phyloP scores from a whole-genome alignment of 2,797 vertebrate species.

The Gallinago nigripennis region DNA sequence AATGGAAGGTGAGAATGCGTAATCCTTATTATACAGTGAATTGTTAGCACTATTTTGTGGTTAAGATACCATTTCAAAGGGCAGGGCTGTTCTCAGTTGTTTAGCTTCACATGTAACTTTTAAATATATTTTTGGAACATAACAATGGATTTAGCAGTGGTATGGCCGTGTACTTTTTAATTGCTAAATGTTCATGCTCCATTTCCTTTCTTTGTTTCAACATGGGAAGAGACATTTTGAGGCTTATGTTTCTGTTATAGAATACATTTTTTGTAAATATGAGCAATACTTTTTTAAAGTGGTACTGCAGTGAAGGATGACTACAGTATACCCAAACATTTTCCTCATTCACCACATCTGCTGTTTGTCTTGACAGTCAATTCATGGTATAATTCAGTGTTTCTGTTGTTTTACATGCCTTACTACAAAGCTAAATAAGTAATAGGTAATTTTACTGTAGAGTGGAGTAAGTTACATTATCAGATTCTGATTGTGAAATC shows the following conservation, averaged over 20 bases:
- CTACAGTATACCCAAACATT: neutral
- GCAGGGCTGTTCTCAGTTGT: slow-evolving; percentile 36
- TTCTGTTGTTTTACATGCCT: neutral
- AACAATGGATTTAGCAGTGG: slow-evolving; percentile 29
- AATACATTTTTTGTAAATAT: neutral
- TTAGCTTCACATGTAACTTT: slow-evolving; percentile 31
- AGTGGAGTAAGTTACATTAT: neutral
- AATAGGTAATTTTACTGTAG: neutral
- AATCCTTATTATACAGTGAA: slow-evolving; percentile 52
- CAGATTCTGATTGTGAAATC: neutral
- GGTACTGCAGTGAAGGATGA: neutral
- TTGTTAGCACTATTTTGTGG: slow-evolving; percentile 32
- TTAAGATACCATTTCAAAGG: slow-evolving; percentile 56
- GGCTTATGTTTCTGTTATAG: neutral
- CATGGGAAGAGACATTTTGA: neutral
- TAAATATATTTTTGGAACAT: neutral
- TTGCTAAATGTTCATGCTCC: slow-evolving; percentile 31
- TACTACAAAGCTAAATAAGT: neutral
- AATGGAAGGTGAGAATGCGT: slow-evolving; percentile 60
- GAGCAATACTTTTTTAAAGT: neutral
- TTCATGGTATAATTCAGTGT: neutral
- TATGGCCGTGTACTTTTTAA: slow-evolving; percentile 25
- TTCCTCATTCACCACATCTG: neutral
- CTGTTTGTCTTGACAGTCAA: neutral
- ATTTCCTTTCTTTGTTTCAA: slow-evolving; percentile 41